Conservation (phyloP, 2,888 invertebrate species). For the Lepeophtheirus nordmannii region DNA sequence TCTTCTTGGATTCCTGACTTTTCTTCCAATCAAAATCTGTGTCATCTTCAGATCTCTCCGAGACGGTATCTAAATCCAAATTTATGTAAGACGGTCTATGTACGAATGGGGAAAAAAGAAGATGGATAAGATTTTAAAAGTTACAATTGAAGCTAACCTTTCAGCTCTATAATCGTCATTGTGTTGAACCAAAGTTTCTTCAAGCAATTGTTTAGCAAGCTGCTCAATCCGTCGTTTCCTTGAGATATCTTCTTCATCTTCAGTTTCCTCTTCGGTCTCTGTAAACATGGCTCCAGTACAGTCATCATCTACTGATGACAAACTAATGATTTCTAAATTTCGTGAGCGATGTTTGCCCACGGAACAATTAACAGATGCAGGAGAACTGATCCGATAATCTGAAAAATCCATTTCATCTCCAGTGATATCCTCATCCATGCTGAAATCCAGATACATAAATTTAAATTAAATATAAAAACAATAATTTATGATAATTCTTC, state of each 20-base stretch:
- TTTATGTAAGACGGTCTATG: neutral
- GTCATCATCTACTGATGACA: neutral
- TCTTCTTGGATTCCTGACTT: neutral
- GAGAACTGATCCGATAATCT: neutral
- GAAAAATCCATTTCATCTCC: neutral
- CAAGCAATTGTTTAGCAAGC: slow-evolving; percentile 8
- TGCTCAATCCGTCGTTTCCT: slow-evolving; percentile 4
- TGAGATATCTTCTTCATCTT: slow-evolving; percentile 16
- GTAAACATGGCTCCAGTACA: no score
- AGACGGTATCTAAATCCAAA: slow-evolving; percentile 13
- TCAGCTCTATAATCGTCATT: no score
- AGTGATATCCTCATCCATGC: neutral
- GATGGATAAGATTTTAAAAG: no score
- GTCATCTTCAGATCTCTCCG: slow-evolving; percentile 12
- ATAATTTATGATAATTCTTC: no score
- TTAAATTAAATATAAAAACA: no score
- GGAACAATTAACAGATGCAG: neutral
- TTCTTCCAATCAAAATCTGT: neutral
- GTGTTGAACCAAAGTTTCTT: neutral
- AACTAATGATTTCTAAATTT: slow-evolving; percentile 10
- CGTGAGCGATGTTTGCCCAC: no score
- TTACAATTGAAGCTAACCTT: no score
- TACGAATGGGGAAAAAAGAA: no score
- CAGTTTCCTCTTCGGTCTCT: neutral
- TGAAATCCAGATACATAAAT: no score